Percentiles rank a stretch among this genome's conserved stretches.
Conservation (phyloP, 2,797 vertebrate species). For the Amblyraja radiata region DNA sequence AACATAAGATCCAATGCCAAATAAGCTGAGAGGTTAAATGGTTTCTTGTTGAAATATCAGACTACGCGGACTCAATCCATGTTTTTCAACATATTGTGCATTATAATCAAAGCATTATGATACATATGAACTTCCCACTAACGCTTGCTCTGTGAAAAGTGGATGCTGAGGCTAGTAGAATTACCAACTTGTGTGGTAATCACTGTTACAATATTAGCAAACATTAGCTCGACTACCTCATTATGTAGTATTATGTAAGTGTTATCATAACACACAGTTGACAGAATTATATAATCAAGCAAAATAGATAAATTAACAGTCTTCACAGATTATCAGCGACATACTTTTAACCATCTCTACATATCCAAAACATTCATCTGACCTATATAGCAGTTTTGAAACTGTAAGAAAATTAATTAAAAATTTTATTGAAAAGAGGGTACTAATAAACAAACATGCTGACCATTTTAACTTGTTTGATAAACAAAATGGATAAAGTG, state of each 20-base stretch:
- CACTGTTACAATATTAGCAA: neutral
- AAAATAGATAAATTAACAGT: neutral
- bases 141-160: neutral
- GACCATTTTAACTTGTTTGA: neutral
- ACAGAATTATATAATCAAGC: neutral
- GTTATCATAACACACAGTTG: neutral
- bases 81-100: neutral
- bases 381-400: neutral
- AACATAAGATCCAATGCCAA: neutral
- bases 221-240: no score
- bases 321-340: neutral
- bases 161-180: neutral
- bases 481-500: neutral
- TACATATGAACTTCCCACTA: neutral
- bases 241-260: neutral
- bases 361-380: neutral
- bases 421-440: neutral
- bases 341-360: neutral
- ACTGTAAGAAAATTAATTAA: neutral
- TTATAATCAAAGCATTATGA: neutral
- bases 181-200: neutral
- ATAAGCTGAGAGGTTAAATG: neutral
- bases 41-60: neutral
- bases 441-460: neutral
- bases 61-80: neutral